Percentiles rank a stretch among this genome's conserved stretches.
phyloP scores from a whole-genome alignment of 1,140 invertebrate genomes.

The Drosophila lacteicornis region DNA sequence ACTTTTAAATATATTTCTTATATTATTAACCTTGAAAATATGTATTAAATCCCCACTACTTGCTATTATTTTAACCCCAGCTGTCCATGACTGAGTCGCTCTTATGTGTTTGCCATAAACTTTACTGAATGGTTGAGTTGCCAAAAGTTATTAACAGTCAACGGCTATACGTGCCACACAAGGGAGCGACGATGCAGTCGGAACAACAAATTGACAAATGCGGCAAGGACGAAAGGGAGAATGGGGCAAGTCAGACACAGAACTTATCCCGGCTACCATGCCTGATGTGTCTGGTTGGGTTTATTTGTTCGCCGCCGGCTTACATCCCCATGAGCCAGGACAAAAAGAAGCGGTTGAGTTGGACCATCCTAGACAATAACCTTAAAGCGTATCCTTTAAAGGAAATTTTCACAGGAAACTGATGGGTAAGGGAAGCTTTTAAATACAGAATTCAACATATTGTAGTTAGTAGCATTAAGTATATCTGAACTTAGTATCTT shows the following conservation, averaged over 20 bases:
- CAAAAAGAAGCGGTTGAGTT: not conserved
- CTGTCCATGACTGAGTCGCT: not conserved
- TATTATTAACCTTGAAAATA: not conserved
- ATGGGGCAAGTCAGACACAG: constrained; percentile 14
- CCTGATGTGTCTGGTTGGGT: constrained; percentile 26
- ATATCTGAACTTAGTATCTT: not conserved
- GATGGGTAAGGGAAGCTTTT: not conserved
- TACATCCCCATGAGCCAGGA: not conserved
- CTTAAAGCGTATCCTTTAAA: not conserved
- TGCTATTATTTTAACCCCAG: not conserved
- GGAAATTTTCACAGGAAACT: not conserved
- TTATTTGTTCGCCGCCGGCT: constrained; percentile 16
- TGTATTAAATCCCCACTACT: not conserved
- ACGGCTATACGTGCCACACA: constrained; percentile 25
- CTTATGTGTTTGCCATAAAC: constrained; percentile 26
- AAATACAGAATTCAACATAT: not conserved
- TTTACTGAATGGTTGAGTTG: constrained; percentile 34
- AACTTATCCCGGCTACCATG: constrained; percentile 12
- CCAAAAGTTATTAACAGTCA: constrained; percentile 50
- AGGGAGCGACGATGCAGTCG: constrained; percentile 8
- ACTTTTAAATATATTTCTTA: not conserved
- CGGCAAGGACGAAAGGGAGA: constrained; percentile 8
- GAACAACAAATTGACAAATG: constrained; percentile 43
- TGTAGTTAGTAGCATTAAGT: not conserved
- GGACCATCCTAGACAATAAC: too few species aligned